These are phyloP conservation scores for Eristalinus aeneus DNA, from an alignment of 2,888 invertebrate genomes.

Conservation along the genomic window DNA sequence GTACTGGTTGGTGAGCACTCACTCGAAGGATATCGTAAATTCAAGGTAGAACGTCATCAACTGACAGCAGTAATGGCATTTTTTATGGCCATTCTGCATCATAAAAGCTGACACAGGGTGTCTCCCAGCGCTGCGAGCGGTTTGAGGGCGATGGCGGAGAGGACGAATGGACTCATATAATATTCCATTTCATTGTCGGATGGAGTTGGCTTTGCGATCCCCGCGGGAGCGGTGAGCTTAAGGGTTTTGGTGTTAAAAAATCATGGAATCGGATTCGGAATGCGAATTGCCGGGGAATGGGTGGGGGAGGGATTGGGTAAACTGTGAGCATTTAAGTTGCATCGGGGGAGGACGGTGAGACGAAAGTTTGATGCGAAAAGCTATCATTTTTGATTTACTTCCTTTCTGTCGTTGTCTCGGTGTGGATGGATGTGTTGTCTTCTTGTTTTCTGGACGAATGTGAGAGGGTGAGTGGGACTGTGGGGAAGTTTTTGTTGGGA, in stretches of 20 bases:
- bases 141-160: conserved; percentile 4
- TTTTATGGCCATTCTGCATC: conserved; percentile 60
- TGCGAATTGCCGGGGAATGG: not conserved
- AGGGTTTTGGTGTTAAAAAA: conserved; percentile 48
- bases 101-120: conserved; percentile 65
- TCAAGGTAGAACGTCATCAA: conserved; percentile 70
- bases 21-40: conserved; percentile 44
- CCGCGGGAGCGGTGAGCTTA: conserved; percentile 25
- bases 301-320: not conserved
- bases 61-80: conserved; percentile 68
- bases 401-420: not conserved
- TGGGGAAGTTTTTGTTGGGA: too few species aligned
- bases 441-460: not conserved
- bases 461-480: not conserved
- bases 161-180: conserved; percentile 71
- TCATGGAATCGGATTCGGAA: conserved; percentile 29
- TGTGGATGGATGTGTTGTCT: not conserved
- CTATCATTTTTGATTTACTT: not conserved
- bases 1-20: conserved; percentile 12
- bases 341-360: not conserved
- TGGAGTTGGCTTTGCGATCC: conserved; percentile 32
- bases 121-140: conserved; percentile 44
- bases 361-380: not conserved
- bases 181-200: conserved; percentile 68
- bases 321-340: not conserved